Evolutionary conservation across 2,113 vertebrate species (phyloP).

Genomic region (Peromyscus polionotus): DNA sequence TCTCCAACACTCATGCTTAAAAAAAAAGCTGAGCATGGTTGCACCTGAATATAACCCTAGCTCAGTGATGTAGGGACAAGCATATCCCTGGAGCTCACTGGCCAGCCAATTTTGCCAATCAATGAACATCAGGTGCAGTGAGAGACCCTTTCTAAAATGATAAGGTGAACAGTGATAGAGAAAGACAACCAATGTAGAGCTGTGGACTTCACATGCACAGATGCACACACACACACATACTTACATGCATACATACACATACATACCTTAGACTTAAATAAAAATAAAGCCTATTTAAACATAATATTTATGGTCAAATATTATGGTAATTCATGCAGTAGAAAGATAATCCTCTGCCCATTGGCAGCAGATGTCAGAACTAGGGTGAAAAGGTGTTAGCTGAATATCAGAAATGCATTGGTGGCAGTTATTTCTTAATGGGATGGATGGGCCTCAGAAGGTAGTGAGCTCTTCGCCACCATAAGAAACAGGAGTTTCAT

Average conservation of each 20-base stretch:
- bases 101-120: neutral
- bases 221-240: neutral
- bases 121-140: neutral
- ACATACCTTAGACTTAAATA: neutral
- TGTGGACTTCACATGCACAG: too few relatives aligned
- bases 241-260: neutral
- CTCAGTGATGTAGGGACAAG: neutral
- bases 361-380: conserved; percentile 18
- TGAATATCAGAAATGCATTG: conserved; percentile 11
- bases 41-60: neutral
- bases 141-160: neutral
- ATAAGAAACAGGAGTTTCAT: neutral
- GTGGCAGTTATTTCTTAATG: neutral
- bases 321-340: neutral
- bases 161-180: neutral
- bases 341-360: conserved; percentile 23
- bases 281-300: neutral
- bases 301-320: conserved; percentile 42
- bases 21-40: neutral
- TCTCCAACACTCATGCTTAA: neutral
- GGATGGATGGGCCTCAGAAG: conserved; percentile 6
- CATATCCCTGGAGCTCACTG: too few relatives aligned
- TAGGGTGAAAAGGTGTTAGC: neutral
- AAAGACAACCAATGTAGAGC: neutral
- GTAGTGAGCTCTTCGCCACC: neutral